A percentile compares a stretch with the other conserved stretches of the same genome.
Conservation (phyloP, 2,888 invertebrate species). For the Drosophila stalkeri region DNA sequence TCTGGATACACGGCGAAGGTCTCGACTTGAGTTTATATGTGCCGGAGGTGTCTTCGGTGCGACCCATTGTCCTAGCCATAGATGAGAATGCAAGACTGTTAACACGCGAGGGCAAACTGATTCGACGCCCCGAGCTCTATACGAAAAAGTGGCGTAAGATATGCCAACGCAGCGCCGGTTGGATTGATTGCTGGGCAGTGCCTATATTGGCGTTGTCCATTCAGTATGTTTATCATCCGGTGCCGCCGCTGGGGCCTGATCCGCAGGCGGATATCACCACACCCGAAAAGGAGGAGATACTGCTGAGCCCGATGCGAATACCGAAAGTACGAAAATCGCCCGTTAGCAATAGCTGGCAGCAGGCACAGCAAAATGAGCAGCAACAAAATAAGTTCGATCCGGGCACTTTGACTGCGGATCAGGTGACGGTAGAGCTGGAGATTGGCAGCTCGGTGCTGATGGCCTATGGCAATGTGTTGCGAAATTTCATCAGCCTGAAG, state of each 20-base stretch:
- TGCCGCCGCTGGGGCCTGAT: conserved; percentile 94
- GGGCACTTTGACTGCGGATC: conserved; percentile 93
- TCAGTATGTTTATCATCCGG: conserved; percentile 95
- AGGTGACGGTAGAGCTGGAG: conserved; percentile 96
- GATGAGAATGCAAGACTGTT: conserved; percentile 95
- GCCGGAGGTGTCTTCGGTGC: conserved; percentile 96
- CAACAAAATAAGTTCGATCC: conserved; percentile 93
- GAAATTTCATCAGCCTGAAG: conserved; percentile 95
- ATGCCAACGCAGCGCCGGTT: conserved; percentile 90
- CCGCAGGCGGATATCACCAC: conserved; percentile 97
- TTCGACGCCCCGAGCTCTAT: conserved; percentile 86
- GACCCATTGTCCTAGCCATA: conserved; percentile 92
- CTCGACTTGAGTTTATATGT: conserved; percentile 95
- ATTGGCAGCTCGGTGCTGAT: conserved; percentile 96
- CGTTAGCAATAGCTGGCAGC: conserved; percentile 88
- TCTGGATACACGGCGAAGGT: conserved; percentile 98
- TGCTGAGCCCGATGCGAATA: conserved; percentile 96
- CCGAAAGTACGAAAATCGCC: conserved; percentile 91
- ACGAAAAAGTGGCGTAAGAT: conserved; percentile 92
- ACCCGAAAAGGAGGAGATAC: conserved; percentile 96
- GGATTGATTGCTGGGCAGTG: conserved; percentile 98
- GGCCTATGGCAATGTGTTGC: conserved; percentile 95
- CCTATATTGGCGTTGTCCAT: conserved; percentile 97
- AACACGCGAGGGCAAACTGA: conserved; percentile 89
- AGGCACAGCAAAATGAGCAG: conserved; percentile 86